Evolutionary conservation across 2,888 invertebrate species (phyloP), one percentile per base, ranked within the genome.

Genomic region (Theodoxus fluviatilis): DNA sequence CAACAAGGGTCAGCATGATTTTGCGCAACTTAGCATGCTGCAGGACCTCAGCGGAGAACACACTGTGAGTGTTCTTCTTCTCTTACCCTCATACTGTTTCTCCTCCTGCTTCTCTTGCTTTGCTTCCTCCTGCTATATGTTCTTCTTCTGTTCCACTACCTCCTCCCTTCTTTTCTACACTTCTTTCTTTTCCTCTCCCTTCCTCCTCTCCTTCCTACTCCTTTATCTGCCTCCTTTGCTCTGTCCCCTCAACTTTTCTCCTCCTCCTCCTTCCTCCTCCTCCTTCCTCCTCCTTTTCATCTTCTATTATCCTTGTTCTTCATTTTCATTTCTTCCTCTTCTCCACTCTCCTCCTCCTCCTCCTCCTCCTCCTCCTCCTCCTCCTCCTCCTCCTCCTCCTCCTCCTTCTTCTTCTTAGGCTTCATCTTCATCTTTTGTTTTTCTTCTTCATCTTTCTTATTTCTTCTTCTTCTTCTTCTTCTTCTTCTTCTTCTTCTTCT

Each of bases 1-100:
- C 71, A 96, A 98, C 87, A 98, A 98, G 85, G 98, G 98, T 0
- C 98, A 97, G 0, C 96, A 95, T 84, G 98, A 99, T 88, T 98
- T 98, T 87, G 94, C 95, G 66, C 92, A 93, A 76, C 90, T 98
- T 33, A 92, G 95, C 84, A 94, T 96, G 79, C 94, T 98, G 0
- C 90, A 90, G 79, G 96, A 94, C 83, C 90, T 96, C 79, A 92
- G 91, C 71, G 92, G 92, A 1, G 94, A 93, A 71, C 96, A 97
- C 87, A 91, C 92, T 15, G 96, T 96, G 79, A 76, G 82, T 80
- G 4, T 31, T 1, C n/a, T n/a, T n/a, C n/a, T n/a, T n/a, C n/a
- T n/a, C n/a, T n/a, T n/a, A n/a, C n/a, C n/a, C n/a, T n/a, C n/a
- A n/a, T 22, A 0, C 31, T n/a, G 68, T 67, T 49, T 49, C 52